Percentiles rank a stretch among this genome's conserved stretches.
Conservation (phyloP, 37 sponge, comb jelly and placozoan genomes). For the Crambe crambe region DNA sequence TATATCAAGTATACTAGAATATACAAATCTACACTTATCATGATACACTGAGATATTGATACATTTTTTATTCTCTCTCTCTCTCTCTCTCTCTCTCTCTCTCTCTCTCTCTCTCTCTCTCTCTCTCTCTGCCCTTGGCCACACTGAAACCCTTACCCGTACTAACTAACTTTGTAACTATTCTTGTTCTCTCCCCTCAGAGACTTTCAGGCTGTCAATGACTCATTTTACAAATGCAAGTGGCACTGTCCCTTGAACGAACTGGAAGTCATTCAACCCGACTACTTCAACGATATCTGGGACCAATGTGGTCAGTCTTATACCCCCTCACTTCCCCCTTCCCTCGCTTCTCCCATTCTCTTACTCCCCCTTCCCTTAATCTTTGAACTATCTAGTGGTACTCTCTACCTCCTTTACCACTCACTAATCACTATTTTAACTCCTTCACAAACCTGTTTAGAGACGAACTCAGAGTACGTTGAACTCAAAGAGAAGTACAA, state of each 20-base stretch:
- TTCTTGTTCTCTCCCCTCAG: neutral
- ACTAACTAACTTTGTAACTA: neutral
- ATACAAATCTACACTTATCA: neutral
- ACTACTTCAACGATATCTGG: conserved; percentile 51
- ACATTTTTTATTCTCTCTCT: neutral
- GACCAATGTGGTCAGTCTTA: neutral
- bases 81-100: neutral
- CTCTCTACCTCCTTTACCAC: neutral
- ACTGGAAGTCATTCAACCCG: conserved; percentile 46
- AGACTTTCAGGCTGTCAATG: conserved; percentile 6
- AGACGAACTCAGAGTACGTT: neutral
- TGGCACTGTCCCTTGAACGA: conserved; percentile 45
- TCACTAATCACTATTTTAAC: neutral
- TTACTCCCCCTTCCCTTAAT: neutral
- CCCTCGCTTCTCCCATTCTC: neutral
- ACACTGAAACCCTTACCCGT: neutral
- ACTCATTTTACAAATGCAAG: conserved; percentile 33
- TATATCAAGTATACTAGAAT: too few relatives aligned
- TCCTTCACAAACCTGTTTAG: neutral
- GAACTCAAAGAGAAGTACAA: conserved; percentile 29
- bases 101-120: neutral
- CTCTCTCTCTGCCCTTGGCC: neutral
- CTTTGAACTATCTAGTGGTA: too few relatives aligned
- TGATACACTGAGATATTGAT: neutral
- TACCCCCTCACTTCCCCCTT: neutral